phyloP scores from a whole-genome alignment of 1,140 invertebrate species.

The Calephelis virginiensis region DNA sequence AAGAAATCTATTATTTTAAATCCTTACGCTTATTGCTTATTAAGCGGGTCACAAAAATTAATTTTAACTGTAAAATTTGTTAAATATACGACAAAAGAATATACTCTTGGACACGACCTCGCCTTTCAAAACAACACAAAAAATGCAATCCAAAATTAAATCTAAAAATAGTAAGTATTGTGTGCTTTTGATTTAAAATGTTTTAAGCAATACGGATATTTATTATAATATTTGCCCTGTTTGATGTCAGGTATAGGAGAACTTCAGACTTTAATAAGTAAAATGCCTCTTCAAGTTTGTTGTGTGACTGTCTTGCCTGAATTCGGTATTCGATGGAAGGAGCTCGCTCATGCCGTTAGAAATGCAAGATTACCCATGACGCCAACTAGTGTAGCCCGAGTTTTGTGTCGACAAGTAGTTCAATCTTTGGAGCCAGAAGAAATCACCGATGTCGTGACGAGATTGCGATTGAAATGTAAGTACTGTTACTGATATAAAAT shows the following conservation, averaged over 20 bases:
- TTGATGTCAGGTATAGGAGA: constrained; percentile 45
- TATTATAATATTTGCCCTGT: too few relatives aligned
- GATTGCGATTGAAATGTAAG: constrained; percentile 52
- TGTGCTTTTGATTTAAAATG: constrained; percentile 13
- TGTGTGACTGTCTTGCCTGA: constrained; percentile 44
- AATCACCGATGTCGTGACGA: constrained; percentile 45
- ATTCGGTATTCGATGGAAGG: constrained; percentile 52
- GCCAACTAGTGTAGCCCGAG: constrained; percentile 43
- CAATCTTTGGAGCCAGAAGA: constrained; percentile 38
- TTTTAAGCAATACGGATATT: too few relatives aligned
- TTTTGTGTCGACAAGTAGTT: constrained; percentile 43
- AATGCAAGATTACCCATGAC: constrained; percentile 54
- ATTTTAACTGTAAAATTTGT: too few relatives aligned
- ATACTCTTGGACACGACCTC: too few relatives aligned
- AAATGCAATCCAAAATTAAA: too few relatives aligned
- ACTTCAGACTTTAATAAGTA: constrained; percentile 46
- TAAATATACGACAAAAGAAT: too few relatives aligned
- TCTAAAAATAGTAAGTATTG: background rate
- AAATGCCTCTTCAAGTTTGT: constrained; percentile 47
- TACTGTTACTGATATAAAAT: background rate
- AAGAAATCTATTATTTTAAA: too few relatives aligned
- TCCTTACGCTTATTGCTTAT: too few relatives aligned
- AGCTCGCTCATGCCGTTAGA: constrained; percentile 43
- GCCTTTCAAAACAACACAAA: too few relatives aligned
- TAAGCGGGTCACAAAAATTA: too few relatives aligned